These are phyloP conservation scores for Telenomus remus DNA, from an alignment of 1,140 invertebrate genomes.

Conservation along the genomic window DNA sequence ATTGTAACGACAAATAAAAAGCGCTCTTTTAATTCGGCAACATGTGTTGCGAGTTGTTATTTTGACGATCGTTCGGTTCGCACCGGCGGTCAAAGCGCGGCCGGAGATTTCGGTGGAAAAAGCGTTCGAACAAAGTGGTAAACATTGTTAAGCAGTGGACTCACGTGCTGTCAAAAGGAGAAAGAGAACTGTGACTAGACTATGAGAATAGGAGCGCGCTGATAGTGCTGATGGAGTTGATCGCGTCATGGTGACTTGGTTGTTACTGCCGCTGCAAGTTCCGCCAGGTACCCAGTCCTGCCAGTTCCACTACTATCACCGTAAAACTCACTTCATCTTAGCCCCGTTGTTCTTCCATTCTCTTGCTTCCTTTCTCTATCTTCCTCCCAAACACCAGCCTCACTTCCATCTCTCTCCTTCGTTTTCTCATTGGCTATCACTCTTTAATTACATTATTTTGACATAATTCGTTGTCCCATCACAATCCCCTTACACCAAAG, in stretches of 20 bases:
- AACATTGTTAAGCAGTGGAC: slow-evolving; percentile 52
- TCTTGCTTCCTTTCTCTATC: slow-evolving; percentile 36
- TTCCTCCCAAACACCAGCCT: slow-evolving; percentile 3
- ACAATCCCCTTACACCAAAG: too few species aligned
- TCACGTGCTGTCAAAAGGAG: slow-evolving; percentile 67
- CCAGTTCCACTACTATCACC: slow-evolving; percentile 70
- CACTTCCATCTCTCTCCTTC: slow-evolving; percentile 8
- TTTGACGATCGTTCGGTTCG: too few species aligned
- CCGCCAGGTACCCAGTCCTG: slow-evolving; percentile 67
- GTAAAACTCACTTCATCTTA: slow-evolving; percentile 60
- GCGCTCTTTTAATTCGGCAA: too few species aligned
- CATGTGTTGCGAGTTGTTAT: too few species aligned
- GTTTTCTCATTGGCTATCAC: slow-evolving; percentile 1
- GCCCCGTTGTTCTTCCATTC: slow-evolving; percentile 54
- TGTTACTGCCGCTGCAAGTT: slow-evolving; percentile 72
- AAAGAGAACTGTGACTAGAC: slow-evolving; percentile 65
- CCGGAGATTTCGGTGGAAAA: slow-evolving; percentile 6
- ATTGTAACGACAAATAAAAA: not conserved
- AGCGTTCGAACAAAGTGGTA: not conserved
- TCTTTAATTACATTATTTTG: not conserved
- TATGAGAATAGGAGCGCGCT: slow-evolving; percentile 55
- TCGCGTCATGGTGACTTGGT: slow-evolving; percentile 73
- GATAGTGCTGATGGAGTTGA: slow-evolving; percentile 67
- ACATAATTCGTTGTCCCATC: too few species aligned
- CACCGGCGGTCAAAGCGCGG: slow-evolving; percentile 9